Base-by-base conservation (phyloP, 2,888 invertebrate genomes). In the Meta bourneti region DNA sequence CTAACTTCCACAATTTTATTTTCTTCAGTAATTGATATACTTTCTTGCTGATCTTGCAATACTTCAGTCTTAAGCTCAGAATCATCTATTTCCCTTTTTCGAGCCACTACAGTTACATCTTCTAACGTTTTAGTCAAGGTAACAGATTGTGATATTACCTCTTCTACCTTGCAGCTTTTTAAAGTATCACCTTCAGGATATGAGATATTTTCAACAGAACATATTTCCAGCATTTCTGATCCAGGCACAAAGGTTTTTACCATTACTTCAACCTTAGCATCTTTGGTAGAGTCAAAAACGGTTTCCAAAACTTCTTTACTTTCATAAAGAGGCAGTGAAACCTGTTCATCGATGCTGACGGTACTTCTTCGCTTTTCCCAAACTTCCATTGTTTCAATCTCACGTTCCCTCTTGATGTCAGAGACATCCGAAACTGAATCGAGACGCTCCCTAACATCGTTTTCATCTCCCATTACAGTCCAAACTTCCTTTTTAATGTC, bases 271-370 rank as follows among this genome's bases (percentile, higher is more conserved):
- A 92, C 92, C 77, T 92, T 88, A 11, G 89, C 77, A 75, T 92
- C 89, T 54, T 92, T 92, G n/a, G 61, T 92, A 11, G 87, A 82
- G 51, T 88, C 91, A 48, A 86, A 90, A 9, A 74, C 77, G 54
- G 91, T 70, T 80, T 92, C 91, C 69, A 48, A 61, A n/a, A 85
- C 91, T 70, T 92, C 89, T 92, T 92, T 92, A 89, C 80, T 87
- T n/a, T 80, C 84, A 89, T 92, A 89, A 92, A 92, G 89, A 49
- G 91, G 91, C 52, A 88, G 75, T 20, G 91, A 92, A 75, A 89
- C 89, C 78, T 79, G 79, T 20, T 83, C 79, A n/a, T 84, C 80
- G 16, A 75, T 74, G 13, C 54, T 75, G 80, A 74, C 54, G 8
- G 75, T 75, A 9, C 78, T 79, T n/a, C 70, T 69, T 16, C 34